Evolutionary conservation across 2,113 vertebrate genomes (phyloP).

Genomic region (Pseudonaja textilis): DNA sequence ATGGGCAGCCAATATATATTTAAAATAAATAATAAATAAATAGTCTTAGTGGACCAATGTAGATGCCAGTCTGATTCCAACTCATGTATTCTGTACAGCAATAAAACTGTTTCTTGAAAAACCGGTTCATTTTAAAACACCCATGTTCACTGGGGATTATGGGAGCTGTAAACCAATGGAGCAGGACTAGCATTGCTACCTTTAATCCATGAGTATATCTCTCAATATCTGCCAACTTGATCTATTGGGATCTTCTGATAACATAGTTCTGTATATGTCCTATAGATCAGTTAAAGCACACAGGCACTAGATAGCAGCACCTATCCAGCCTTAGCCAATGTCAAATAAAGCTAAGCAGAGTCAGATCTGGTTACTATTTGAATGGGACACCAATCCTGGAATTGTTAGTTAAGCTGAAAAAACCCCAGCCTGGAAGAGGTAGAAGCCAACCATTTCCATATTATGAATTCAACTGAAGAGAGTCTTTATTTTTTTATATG

Average conservation of each 20-base stretch:
- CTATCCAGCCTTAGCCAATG: neutral
- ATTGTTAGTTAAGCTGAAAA: neutral
- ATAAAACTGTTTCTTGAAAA: neutral
- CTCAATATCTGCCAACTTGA: neutral
- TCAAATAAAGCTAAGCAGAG: neutral
- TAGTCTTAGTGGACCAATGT: neutral
- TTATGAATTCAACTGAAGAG: neutral
- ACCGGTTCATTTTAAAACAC: neutral
- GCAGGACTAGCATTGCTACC: neutral
- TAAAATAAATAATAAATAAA: neutral
- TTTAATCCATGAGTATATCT: neutral
- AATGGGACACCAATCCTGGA: neutral
- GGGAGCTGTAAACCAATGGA: neutral
- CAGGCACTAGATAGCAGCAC: neutral
- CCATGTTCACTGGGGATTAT: neutral
- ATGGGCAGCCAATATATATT: neutral
- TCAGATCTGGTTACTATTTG: neutral
- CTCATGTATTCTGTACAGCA: neutral
- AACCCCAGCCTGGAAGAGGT: neutral
- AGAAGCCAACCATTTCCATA: neutral
- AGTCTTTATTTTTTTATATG: neutral
- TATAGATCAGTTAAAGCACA: neutral
- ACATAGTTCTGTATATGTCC: neutral
- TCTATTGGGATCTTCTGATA: neutral
- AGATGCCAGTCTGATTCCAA: neutral